A percentile compares a stretch with the other conserved stretches of the same genome.
Evolutionary conservation across 2,113 vertebrate genomes (phyloP).

Genomic region (Opisthocomus hoazin): DNA sequence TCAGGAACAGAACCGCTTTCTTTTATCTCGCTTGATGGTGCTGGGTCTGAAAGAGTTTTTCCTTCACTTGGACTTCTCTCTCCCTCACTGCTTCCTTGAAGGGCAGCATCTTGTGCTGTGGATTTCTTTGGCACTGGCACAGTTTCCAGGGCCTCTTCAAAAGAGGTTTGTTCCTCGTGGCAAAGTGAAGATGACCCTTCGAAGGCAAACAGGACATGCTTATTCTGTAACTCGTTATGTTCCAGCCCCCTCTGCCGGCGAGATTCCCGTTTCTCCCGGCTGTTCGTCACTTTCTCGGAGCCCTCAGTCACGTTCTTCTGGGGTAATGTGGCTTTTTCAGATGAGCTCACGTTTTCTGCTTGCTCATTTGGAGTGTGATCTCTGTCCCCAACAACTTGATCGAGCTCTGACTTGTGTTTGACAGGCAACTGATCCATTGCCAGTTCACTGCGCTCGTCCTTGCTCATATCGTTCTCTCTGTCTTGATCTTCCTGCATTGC

Average conservation of each 20-base stretch:
- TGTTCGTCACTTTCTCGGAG: constrained; percentile 59
- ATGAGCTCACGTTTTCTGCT: not conserved
- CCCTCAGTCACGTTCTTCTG: not conserved
- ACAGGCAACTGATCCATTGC: not conserved
- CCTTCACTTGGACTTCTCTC: not conserved
- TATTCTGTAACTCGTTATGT: constrained; percentile 87
- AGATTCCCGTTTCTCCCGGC: constrained; percentile 87
- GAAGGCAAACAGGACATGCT: constrained; percentile 64
- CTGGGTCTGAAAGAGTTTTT: not conserved
- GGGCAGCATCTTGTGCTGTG: not conserved
- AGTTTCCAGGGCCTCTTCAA: not conserved
- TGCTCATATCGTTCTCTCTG: not conserved
- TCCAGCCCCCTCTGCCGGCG: constrained; percentile 89
- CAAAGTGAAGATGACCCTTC: constrained; percentile 38
- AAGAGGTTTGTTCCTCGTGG: not conserved
- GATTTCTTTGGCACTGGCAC: not conserved
- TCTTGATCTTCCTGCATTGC: constrained; percentile 45
- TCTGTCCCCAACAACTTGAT: not conserved
- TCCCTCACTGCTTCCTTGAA: not conserved
- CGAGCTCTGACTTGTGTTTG: not conserved
- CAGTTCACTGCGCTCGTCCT: not conserved
- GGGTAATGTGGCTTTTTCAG: not conserved
- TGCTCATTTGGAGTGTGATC: not conserved
- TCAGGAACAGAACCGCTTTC: not conserved
- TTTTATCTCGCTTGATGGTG: not conserved